Evolutionary conservation across 2,113 vertebrate genomes (phyloP).

Genomic region (Microcebus lehilahytsara): DNA sequence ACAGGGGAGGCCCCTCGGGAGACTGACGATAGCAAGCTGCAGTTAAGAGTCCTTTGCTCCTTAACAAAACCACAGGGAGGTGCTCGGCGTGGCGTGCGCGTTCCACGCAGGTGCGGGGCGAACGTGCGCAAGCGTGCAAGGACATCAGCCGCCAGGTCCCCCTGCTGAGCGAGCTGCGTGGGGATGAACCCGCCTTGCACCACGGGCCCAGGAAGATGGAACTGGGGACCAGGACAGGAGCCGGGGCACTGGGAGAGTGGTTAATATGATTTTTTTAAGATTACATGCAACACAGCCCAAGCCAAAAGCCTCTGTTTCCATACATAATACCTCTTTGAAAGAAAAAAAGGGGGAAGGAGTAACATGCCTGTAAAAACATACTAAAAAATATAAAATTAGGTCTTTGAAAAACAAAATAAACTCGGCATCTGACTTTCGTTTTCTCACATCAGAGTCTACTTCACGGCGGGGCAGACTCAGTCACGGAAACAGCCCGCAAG

Average conservation of each 20-base stretch:
- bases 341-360: background rate
- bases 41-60: background rate
- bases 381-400: background rate
- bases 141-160: background rate
- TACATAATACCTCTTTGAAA: background rate
- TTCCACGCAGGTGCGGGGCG: background rate
- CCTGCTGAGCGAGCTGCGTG: fast-evolving
- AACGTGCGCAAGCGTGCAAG: fast-evolving
- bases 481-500: background rate
- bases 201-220: fast-evolving
- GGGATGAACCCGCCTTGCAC: no score
- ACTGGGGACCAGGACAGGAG: background rate
- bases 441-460: background rate
- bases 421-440: background rate
- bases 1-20: background rate
- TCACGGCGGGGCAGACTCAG: fast-evolving
- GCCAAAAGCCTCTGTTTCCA: background rate
- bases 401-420: conserved; percentile 37
- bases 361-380: background rate
- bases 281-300: background rate
- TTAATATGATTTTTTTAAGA: background rate
- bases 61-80: background rate
- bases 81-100: fast-evolving
- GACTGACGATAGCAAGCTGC: background rate
- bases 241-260: fast-evolving